Percentiles rank a stretch among this genome's conserved stretches.
Conservation (phyloP, 2,888 invertebrate genomes). For the Aquatica leii region DNA sequence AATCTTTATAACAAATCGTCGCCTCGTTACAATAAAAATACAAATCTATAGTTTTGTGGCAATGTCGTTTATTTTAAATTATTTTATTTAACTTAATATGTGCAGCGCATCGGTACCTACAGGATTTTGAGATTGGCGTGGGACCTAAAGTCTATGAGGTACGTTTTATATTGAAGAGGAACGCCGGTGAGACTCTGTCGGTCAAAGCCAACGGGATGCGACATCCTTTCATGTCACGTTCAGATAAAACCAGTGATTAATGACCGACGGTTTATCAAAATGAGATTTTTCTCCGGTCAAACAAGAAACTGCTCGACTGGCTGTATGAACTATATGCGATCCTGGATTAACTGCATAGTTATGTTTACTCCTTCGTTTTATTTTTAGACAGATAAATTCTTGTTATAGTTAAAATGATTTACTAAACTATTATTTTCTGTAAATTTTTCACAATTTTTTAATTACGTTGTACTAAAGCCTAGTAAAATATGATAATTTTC, state of each 20-base stretch:
- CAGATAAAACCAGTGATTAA: conserved; percentile 60
- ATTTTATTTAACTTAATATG: conserved; percentile 39
- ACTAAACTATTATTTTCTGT: too few relatives aligned
- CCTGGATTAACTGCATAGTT: conserved; percentile 45
- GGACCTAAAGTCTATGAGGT: conserved; percentile 47
- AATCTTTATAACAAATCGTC: too few relatives aligned
- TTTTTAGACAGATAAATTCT: conserved; percentile 48
- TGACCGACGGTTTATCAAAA: conserved; percentile 58
- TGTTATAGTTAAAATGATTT: conserved; percentile 17
- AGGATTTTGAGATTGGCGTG: conserved; percentile 48
- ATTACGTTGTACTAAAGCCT: too few relatives aligned
- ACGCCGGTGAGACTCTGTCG: conserved; percentile 48
- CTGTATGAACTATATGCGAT: conserved; percentile 48
- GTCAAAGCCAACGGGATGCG: conserved; percentile 53
- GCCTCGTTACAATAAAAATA: background rate
- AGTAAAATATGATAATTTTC: too few relatives aligned
- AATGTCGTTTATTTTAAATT: too few relatives aligned
- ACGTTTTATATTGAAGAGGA: conserved; percentile 39
- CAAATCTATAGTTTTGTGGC: too few relatives aligned
- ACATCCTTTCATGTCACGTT: conserved; percentile 59
- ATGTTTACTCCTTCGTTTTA: conserved; percentile 44
- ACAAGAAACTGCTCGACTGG: conserved; percentile 50
- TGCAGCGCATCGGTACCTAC: conserved; percentile 36
- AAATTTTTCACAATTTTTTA: too few relatives aligned
- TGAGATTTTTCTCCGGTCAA: conserved; percentile 55